Evolutionary conservation across 37 sponge, comb jelly and placozoan species (phyloP), one percentile per base, ranked within the genome.

Genomic region (Eunapius fragilis): DNA sequence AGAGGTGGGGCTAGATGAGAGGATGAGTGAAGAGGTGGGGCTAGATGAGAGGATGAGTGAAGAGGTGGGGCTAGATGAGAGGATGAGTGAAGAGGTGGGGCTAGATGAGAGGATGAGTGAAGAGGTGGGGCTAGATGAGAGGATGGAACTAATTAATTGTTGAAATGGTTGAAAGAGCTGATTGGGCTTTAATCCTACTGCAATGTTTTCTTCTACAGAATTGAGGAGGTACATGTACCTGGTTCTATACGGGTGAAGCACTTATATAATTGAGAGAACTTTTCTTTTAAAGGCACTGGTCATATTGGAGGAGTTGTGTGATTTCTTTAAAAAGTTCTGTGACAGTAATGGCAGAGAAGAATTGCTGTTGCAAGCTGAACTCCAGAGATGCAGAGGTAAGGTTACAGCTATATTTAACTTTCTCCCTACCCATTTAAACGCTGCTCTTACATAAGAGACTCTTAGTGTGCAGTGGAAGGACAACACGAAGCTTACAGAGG

Each of bases 401-500:
- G 0, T 1, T 2, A 58, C 22, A 2, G 58, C 58, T 13, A 17
- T 41, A 41, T 41, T 41, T 41, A 9, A 1, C 14, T 58, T 19
- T 19, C 2, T 17, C 58, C 22, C n/a, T n/a, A n/a, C n/a, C n/a
- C n/a, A n/a, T 58, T 58, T 58, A 58, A 12, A 58, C 58, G 22
- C 58, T 19, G 14, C 25, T 80, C 32, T 37, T 17, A 37, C 25
- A 38, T 25, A 37, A 87, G 87, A 74, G 23, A 36, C 23, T 2
- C 67, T 87, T 25, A 41, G 28, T n/a, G 75, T 80, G 67, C 74
- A 87, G 10, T 80, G 81, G 87, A 87, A 58, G 26, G 74, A 25
- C 24, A 87, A 80, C 78, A 45, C 31, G 75, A 58, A 80, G 31
- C 25, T 87, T n/a, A 81, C 80, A 79, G 72, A 83, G 74, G 89